Conservation (phyloP, 1,140 invertebrate species). For the Cydia pomonella region DNA sequence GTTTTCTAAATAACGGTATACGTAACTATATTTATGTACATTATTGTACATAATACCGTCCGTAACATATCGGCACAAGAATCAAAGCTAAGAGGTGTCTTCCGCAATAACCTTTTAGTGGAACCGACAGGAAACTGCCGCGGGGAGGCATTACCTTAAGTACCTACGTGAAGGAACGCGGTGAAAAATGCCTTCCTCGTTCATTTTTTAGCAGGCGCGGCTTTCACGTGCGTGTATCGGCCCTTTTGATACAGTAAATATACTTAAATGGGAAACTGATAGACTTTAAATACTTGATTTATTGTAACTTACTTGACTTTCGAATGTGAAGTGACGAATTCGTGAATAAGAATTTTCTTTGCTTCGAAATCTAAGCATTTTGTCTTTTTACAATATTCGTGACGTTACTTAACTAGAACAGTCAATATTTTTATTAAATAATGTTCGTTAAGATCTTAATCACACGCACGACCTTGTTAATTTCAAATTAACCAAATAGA, state of each 20-base stretch:
- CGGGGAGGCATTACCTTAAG: slow-evolving; percentile 17
- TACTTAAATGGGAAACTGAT: neutral
- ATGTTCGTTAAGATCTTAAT: neutral
- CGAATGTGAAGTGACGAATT: neutral
- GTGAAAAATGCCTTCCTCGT: slow-evolving; percentile 14
- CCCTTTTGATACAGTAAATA: neutral
- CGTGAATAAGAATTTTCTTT: too few species aligned
- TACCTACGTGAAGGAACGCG: slow-evolving; percentile 14
- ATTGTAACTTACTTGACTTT: neutral
- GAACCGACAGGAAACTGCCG: slow-evolving; percentile 23
- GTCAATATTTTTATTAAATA: neutral
- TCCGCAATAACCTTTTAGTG: slow-evolving; percentile 35
- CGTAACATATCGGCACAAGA: slow-evolving; percentile 7
- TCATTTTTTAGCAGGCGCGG: neutral
- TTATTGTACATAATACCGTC: slow-evolving; percentile 7
- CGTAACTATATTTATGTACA: neutral
- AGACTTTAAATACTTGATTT: neutral
- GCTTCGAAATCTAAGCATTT: neutral
- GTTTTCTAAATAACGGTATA: neutral
- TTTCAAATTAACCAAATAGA: neutral
- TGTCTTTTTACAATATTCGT: neutral
- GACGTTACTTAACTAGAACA: neutral
- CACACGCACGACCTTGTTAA: slow-evolving; percentile 9
- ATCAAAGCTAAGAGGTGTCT: slow-evolving; percentile 4
- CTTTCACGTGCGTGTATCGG: neutral